Percentiles rank a stretch among this genome's conserved stretches.
Conservation (phyloP, 1,140 invertebrate species). For the Eupeodes corollae region DNA sequence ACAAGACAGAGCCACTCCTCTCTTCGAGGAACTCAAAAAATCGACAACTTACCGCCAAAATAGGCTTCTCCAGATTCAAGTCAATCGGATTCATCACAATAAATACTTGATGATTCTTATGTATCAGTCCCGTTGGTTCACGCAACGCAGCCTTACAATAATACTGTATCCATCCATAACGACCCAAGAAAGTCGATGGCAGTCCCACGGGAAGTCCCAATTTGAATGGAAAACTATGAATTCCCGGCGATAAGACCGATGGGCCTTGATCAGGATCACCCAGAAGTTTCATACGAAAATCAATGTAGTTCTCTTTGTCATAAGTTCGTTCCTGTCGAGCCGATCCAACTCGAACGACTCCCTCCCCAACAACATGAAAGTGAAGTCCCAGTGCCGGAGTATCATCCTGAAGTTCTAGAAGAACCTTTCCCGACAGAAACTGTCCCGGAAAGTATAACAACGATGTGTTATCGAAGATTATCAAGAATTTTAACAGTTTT, state of each 20-base stretch:
- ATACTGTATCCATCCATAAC: conserved; percentile 93
- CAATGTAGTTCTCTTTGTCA: conserved; percentile 90
- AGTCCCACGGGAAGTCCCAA: conserved; percentile 78
- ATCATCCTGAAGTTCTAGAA: conserved; percentile 86
- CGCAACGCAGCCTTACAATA: conserved; percentile 83
- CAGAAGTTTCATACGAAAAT: conserved; percentile 84
- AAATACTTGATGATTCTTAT: conserved; percentile 94
- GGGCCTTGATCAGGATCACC: conserved; percentile 75
- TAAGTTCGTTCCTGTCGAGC: conserved; percentile 70
- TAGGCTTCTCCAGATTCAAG: conserved; percentile 78
- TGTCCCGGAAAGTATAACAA: conserved; percentile 85
- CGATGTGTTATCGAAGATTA: conserved; percentile 87
- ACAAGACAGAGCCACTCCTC: neutral
- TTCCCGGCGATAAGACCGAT: conserved; percentile 79
- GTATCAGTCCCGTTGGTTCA: conserved; percentile 79
- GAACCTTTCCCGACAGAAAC: conserved; percentile 80
- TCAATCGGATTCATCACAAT: conserved; percentile 95
- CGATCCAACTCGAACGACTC: conserved; percentile 70
- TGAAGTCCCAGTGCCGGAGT: conserved; percentile 80
- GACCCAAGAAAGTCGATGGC: conserved; percentile 86
- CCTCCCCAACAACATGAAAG: conserved; percentile 89
- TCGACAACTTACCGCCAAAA: conserved; percentile 60
- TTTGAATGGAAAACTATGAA: conserved; percentile 93
- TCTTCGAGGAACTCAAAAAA: too few relatives aligned
- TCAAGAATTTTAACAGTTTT: conserved; percentile 85